phyloP scores from a whole-genome alignment of 2,797 vertebrate species.

The Podargus strigoides region DNA sequence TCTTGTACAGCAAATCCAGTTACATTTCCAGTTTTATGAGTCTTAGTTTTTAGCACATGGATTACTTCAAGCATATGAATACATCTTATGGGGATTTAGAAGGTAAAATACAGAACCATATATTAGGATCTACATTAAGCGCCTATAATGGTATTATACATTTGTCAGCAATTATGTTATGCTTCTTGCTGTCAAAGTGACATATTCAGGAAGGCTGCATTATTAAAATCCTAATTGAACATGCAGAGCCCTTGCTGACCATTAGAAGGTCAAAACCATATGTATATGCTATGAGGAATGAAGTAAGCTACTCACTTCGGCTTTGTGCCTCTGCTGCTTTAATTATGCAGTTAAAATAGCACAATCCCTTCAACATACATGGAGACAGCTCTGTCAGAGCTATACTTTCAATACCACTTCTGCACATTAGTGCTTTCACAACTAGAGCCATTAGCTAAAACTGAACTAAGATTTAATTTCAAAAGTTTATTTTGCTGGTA shows the following conservation, averaged over 20 bases:
- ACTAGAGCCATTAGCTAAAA: not conserved
- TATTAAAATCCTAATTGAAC: not conserved
- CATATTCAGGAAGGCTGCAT: not conserved
- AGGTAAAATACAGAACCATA: not conserved
- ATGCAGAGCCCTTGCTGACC: not conserved
- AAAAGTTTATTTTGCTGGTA: not conserved
- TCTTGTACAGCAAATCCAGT: not conserved
- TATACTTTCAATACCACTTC: not conserved
- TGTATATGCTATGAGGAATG: rapidly evolving
- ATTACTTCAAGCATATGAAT: not conserved
- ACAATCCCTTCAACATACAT: not conserved
- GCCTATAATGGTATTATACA: not conserved
- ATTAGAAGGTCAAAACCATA: not conserved
- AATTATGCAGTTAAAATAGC: not conserved
- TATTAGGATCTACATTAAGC: not conserved
- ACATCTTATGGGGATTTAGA: not conserved
- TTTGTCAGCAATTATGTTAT: not conserved
- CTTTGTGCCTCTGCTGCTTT: not conserved
- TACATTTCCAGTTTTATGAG: not conserved
- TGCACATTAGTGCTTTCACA: not conserved
- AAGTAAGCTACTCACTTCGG: not conserved
- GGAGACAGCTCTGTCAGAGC: not conserved
- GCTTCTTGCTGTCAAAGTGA: not conserved
- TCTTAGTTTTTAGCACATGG: not conserved
- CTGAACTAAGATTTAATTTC: not conserved